A percentile compares a stretch with the other conserved stretches of the same genome.
phyloP scores from a whole-genome alignment of 2,888 invertebrate genomes.

The Xestia sexstrigata region DNA sequence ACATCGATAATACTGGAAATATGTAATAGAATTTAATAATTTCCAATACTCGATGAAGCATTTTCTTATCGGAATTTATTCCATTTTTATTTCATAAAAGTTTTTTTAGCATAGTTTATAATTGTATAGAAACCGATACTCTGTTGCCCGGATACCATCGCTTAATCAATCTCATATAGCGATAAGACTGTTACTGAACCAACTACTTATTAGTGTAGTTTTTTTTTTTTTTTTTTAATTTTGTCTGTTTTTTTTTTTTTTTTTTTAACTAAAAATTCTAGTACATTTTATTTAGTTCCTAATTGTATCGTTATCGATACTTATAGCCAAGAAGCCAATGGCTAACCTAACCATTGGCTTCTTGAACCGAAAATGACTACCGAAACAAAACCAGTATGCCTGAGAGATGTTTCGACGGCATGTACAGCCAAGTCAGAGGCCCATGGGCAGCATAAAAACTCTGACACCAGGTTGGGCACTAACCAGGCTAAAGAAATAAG shows the following conservation, averaged over 20 bases:
- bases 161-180: not conserved
- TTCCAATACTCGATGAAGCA: not conserved
- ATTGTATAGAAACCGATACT: not conserved
- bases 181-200: not conserved
- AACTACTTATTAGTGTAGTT: no score
- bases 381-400: not conserved
- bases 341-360: no score
- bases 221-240: no score
- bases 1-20: conserved; percentile 1
- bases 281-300: not conserved
- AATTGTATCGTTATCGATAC: not conserved
- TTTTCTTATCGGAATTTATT: not conserved
- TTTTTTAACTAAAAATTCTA: no score
- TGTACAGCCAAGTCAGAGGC: not conserved
- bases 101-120: not conserved
- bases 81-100: not conserved
- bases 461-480: not conserved
- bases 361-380: no score
- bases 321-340: not conserved
- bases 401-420: not conserved
- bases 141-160: not conserved
- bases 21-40: conserved; percentile 1
- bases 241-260: no score
- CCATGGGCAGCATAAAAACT: no score
- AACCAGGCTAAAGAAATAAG: no score